Evolutionary conservation across 1,140 invertebrate species (phyloP), one percentile per base, ranked within the genome.

Genomic region (Neodiprion fabricii): DNA sequence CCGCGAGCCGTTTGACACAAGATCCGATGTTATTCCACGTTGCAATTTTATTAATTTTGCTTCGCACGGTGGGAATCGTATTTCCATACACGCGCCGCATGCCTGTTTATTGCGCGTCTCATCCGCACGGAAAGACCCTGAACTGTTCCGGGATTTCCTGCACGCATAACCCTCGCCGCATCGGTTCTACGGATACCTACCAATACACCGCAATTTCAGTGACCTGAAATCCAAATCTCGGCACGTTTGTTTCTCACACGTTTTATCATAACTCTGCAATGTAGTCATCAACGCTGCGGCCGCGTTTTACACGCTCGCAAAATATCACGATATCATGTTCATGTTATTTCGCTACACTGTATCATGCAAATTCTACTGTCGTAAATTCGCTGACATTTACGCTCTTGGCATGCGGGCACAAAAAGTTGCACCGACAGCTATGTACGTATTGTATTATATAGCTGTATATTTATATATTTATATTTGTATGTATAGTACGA

Each of bases 1-100:
- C 28, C 28, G 28, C 28, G 28, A 40, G 28, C 28, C 5, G 28
- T 40, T 40, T 40, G 28, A 40, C 28, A 40, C 28, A 40, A 12
- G 53, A 61, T 61, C 53, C 53, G n/a, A 61, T 61, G 53, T 61
- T 61, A 61, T 61, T 61, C 53, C n/a, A 61, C 53, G 53, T 61
- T 61, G 53, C 53, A 61, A 61, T 61, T 61, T 61, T 61, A 61
- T 17, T 7, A 61, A 61, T 61, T 61, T 17, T 14, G 53, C 53
- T 61, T 61, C 8, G 53, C 53, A 4, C n/a, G 0, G 53, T 5
- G 28, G 53, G 53, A 61, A 17, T 61, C 53, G 53, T 61, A 61
- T 61, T 61, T 61, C 53, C 53, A 12, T 61, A 17, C 53, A 61
- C 53, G 53, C 53, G 53, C 53, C 53, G 53, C 11, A 17, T 61